Evolutionary conservation across 2,888 invertebrate genomes (phyloP).

Genomic region (Galerucella nymphaeae): DNA sequence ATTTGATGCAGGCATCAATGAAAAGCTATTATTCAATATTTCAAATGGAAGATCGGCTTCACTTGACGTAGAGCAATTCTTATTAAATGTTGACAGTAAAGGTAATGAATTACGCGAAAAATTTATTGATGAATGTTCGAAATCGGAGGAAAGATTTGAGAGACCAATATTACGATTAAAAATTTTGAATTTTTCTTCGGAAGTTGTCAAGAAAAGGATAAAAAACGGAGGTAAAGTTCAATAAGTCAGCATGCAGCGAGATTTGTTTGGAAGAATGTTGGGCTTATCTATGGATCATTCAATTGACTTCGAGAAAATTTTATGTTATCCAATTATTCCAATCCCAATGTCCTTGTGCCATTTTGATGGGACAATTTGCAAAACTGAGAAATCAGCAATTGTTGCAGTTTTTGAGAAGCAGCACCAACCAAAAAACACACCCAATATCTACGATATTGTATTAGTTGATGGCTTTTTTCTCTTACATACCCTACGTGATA

Average conservation of each 20-base stretch:
- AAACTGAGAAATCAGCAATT: constrained; percentile 52
- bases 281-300: constrained; percentile 43
- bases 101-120: constrained; percentile 45
- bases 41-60: too few species aligned
- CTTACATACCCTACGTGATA: constrained; percentile 49
- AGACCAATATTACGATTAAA: constrained; percentile 40
- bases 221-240: constrained; percentile 49
- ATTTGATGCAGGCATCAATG: too few species aligned
- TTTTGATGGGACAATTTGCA: constrained; percentile 50
- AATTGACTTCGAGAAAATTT: constrained; percentile 42
- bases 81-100: constrained; percentile 46
- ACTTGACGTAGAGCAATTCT: constrained; percentile 40
- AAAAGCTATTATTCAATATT: too few species aligned
- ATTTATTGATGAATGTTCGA: constrained; percentile 48
- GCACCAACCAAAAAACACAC: constrained; percentile 31
- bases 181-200: constrained; percentile 43
- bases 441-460: constrained; percentile 39
- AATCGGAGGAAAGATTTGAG: constrained; percentile 45
- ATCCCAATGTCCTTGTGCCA: constrained; percentile 52
- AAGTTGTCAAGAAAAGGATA: constrained; percentile 41
- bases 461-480: constrained; percentile 52
- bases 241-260: constrained; percentile 50
- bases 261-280: constrained; percentile 54
- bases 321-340: constrained; percentile 44
- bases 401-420: constrained; percentile 43